Evolutionary conservation across 2,113 vertebrate species (phyloP).

Genomic region (Cichladusa arquata): DNA sequence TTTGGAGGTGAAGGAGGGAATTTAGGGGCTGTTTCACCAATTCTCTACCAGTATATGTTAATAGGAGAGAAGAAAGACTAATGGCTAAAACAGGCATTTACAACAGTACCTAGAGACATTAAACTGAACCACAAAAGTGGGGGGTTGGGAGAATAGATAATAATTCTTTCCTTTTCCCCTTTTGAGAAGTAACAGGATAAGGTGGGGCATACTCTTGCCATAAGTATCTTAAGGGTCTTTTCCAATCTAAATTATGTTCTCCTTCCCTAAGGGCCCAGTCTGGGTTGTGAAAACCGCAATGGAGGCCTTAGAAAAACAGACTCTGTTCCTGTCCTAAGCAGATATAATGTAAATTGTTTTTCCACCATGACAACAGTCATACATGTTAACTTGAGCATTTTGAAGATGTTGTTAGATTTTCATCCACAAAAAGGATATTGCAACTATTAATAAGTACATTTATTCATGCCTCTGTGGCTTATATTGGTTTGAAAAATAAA

Average conservation of each 20-base stretch:
- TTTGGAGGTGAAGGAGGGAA: not conserved
- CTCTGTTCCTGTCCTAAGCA: not conserved
- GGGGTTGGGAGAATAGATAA: not conserved
- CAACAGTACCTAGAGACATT: not conserved
- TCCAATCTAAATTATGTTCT: not conserved
- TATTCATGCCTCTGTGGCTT: not conserved
- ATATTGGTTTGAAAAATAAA: not conserved
- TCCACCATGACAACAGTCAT: not conserved
- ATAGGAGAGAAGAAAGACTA: not conserved
- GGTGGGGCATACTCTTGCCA: not conserved
- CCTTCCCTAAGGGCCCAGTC: not conserved
- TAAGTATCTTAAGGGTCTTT: not conserved
- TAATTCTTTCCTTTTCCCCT: not conserved
- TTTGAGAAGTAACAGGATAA: not conserved
- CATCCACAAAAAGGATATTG: not conserved
- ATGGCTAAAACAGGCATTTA: not conserved
- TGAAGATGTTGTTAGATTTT: not conserved
- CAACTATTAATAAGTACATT: not conserved
- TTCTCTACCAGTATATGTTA: not conserved
- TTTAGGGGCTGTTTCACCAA: not conserved
- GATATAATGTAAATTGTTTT: not conserved
- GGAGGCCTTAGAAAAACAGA: not conserved
- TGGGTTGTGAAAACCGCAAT: not conserved
- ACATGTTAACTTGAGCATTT: not conserved
- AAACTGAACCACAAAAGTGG: not conserved